Evolutionary conservation across 2,888 invertebrate genomes (phyloP), one percentile per base, ranked within the genome.

Genomic region (Xestia ashworthii): DNA sequence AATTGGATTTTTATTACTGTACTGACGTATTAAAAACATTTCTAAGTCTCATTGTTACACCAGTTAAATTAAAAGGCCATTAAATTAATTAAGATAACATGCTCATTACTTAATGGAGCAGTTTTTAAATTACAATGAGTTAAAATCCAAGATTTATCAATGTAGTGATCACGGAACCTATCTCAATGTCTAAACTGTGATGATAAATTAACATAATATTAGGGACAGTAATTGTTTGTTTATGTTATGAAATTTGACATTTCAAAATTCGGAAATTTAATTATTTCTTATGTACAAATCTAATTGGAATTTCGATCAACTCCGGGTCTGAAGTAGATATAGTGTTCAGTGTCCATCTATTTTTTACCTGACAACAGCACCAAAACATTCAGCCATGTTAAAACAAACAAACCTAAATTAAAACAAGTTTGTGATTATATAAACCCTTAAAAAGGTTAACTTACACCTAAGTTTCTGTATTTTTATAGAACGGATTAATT

Each of bases 401-500:
- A 86, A 86, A 81, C 76, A 81, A 86, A 86, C 71, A 85, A 80
- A 80, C 66, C 32, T 69, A 76, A 78, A 77, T 68, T 71, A 75
- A 79, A 85, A 85, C 74, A 60, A 75, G 77, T 82, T 82, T 81
- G 46, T 87, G 86, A 86, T 82, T 89, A 86, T 80, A 76, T 88
- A 88, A 88, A 88, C 71, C 68, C 25, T 32, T 53, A 82, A 74
- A 70, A 82, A 77, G 74, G 70, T 74, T n/a, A n/a, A n/a, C n/a
- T n/a, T 77, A 48, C n/a, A 44, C 9, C 22, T n/a, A 55, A 41
- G 25, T 62, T 77, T 83, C 64, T 66, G 22, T 72, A 44, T 60
- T 64, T 32, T 8, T 60, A 50, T 9, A 79, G 11, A 78, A 69
- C 9, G 16, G 38, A 46, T 48, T 8, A 74, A 76, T 71, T 66